These are phyloP conservation scores for Notodonta ziczac DNA, from an alignment of 2,888 invertebrate species.

Conservation along the genomic window DNA sequence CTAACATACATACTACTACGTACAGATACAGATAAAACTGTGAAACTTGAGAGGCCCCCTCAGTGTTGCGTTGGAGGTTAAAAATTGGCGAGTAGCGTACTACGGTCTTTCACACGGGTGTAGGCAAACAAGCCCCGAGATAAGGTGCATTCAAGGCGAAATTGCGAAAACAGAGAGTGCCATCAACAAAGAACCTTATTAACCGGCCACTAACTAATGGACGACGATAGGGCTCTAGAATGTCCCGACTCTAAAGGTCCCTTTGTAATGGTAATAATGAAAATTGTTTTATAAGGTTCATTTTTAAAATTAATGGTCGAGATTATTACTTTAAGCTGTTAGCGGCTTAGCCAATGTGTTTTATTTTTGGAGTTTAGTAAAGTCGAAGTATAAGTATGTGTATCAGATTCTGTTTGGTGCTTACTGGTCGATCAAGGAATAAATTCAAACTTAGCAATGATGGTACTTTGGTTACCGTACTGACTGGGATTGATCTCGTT, in stretches of 20 bases:
- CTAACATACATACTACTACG: too few relatives aligned
- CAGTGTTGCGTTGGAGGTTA: constrained; percentile 28
- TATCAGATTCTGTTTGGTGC: too few relatives aligned
- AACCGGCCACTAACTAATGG: constrained; percentile 78
- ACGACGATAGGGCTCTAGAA: constrained; percentile 71
- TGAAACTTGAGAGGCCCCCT: background rate
- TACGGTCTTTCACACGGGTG: constrained; percentile 57
- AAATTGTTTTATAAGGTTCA: constrained; percentile 5
- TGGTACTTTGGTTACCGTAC: too few relatives aligned
- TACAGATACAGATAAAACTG: background rate
- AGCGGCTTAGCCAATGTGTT: too few relatives aligned
- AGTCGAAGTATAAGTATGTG: too few relatives aligned
- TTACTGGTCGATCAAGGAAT: too few relatives aligned
- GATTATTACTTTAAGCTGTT: background rate
- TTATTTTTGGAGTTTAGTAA: too few relatives aligned
- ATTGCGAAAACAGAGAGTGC: constrained; percentile 71
- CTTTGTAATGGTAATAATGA: constrained; percentile 67
- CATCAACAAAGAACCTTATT: constrained; percentile 77
- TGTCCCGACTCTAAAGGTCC: constrained; percentile 53
- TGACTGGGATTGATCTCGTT: too few relatives aligned
- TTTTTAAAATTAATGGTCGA: background rate
- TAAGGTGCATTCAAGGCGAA: constrained; percentile 78
- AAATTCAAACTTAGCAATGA: too few relatives aligned
- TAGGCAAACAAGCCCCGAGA: constrained; percentile 74
- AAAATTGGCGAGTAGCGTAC: constrained; percentile 62